These are phyloP conservation scores for Myotis myotis DNA, from an alignment of 2,797 vertebrate species.

Conservation along the genomic window DNA sequence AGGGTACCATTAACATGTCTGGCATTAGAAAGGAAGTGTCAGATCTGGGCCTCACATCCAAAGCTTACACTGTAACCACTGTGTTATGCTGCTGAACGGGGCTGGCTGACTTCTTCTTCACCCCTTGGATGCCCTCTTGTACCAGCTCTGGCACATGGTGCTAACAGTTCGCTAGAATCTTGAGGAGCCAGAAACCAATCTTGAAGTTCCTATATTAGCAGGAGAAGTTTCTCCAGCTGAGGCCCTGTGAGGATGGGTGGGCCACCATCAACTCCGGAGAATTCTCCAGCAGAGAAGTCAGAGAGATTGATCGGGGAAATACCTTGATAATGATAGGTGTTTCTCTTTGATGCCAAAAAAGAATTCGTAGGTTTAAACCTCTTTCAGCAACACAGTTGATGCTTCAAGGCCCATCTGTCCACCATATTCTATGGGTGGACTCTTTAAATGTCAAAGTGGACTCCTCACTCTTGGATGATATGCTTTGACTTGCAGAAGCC, in stretches of 20 bases:
- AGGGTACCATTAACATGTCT: not conserved
- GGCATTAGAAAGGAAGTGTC: not conserved
- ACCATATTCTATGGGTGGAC: not conserved
- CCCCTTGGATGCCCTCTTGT: not conserved
- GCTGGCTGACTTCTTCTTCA: not conserved
- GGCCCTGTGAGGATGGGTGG: rapidly evolving
- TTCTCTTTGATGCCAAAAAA: not conserved
- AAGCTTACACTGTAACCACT: not conserved
- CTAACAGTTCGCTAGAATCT: not conserved
- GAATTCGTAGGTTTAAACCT: not conserved
- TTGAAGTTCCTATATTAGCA: not conserved
- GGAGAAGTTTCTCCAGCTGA: not conserved
- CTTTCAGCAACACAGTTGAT: not conserved
- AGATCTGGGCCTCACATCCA: not conserved
- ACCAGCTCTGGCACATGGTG: not conserved
- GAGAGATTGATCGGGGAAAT: not conserved
- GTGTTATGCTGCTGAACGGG: not conserved
- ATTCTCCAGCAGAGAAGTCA: not conserved
- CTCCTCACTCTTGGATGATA: not conserved
- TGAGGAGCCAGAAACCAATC: not conserved
- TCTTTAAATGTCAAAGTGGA: slow-evolving; percentile 7
- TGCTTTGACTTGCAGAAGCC: not conserved
- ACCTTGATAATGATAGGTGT: not conserved
- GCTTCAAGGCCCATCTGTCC: not conserved
- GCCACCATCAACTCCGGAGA: not conserved